phyloP scores from a whole-genome alignment of 2,113 vertebrate species.

The Dolichotis patagonum region DNA sequence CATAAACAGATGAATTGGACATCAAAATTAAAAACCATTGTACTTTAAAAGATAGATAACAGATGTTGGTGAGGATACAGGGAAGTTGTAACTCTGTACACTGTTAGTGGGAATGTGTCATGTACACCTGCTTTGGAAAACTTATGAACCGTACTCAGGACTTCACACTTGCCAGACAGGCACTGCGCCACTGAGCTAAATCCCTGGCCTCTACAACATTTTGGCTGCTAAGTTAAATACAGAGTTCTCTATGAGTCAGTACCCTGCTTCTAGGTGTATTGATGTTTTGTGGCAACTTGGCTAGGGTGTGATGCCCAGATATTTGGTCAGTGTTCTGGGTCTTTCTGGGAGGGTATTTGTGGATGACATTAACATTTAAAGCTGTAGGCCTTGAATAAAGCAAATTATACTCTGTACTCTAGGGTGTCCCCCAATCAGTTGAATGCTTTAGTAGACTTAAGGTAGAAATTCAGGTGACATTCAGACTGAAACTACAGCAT shows the following conservation, averaged over 20 bases:
- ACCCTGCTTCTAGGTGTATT: not conserved
- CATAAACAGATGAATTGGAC: not conserved
- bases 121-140: not conserved
- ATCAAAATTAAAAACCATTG: not conserved
- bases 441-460: not conserved
- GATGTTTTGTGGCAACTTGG: not conserved
- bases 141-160: no score
- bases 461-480: not conserved
- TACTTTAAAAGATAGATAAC: not conserved
- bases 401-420: not conserved
- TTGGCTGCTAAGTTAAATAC: not conserved
- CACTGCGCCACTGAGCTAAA: no score
- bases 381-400: not conserved
- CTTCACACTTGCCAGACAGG: no score
- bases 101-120: not conserved
- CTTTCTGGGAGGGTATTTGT: not conserved
- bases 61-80: not conserved
- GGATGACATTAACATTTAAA: not conserved
- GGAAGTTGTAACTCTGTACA: not conserved
- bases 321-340: not conserved
- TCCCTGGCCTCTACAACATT: no score
- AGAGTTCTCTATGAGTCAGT: not conserved
- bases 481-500: not conserved
- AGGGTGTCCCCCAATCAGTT: not conserved
- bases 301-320: not conserved